phyloP scores from a whole-genome alignment of 1,140 invertebrate species.

The Venustaconcha ellipsiformis region DNA sequence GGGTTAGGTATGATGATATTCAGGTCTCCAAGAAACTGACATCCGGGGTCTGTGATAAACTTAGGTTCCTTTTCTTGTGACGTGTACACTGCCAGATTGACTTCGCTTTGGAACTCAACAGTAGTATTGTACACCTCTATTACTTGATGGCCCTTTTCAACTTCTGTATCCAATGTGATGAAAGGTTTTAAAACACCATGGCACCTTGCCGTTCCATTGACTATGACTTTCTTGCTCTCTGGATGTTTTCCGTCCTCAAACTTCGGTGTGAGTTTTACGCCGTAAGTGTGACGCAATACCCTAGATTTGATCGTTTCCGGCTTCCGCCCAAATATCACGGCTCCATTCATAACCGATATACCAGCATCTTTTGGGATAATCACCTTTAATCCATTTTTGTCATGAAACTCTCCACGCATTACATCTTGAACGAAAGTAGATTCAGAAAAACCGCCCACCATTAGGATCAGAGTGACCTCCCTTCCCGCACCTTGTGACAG shows the following conservation, averaged over 20 bases:
- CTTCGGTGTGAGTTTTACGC: constrained; percentile 1
- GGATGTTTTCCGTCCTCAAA: constrained; percentile 1
- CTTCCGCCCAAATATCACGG: constrained; percentile 9
- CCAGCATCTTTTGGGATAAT: constrained; percentile 20
- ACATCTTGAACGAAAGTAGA: constrained; percentile 18
- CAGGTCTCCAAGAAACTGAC: no score
- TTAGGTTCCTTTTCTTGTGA: not conserved
- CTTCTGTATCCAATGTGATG: constrained; percentile 8
- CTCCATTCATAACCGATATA: constrained; percentile 12
- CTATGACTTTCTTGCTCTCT: not conserved
- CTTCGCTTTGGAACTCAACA: not conserved
- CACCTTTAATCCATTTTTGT: constrained; percentile 6
- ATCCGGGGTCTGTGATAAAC: no score
- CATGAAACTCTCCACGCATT: constrained; percentile 7
- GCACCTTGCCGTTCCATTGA: not conserved
- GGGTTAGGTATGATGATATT: no score
- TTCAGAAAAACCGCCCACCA: constrained; percentile 29
- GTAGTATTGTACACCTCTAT: constrained; percentile 1
- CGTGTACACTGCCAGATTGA: constrained; percentile 9
- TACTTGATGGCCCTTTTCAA: constrained; percentile 12
- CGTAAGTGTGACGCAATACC: constrained; percentile 14
- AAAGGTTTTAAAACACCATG: constrained; percentile 3
- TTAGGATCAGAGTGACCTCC: constrained; percentile 9
- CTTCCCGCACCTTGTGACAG: not conserved
- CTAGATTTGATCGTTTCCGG: constrained; percentile 7